These are phyloP conservation scores for Orientallactaga bullata DNA, from an alignment of 2,113 vertebrate genomes.

Conservation along the genomic window DNA sequence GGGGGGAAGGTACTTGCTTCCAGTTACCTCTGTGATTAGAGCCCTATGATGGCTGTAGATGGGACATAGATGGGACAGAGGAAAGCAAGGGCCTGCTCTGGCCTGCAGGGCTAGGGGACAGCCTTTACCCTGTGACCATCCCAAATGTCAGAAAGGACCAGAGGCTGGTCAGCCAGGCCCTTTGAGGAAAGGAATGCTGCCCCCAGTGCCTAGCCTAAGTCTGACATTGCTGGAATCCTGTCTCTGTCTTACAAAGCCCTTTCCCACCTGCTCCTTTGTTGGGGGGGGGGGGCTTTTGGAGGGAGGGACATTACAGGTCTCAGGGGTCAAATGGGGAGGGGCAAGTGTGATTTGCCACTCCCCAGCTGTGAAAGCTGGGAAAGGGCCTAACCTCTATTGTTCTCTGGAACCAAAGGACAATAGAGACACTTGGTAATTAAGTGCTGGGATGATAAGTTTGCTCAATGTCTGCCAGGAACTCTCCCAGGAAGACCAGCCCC, in stretches of 20 bases:
- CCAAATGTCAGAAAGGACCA: not conserved
- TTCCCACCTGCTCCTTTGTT: not conserved
- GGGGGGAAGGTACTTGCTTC: no score
- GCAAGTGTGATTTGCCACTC: not conserved
- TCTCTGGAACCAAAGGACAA: constrained; percentile 34
- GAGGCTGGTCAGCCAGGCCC: not conserved
- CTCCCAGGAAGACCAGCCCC: not conserved
- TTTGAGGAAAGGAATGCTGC: not conserved
- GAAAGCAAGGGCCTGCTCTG: not conserved
- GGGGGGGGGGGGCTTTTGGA: not conserved
- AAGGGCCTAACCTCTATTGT: constrained; percentile 15
- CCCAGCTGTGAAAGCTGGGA: not conserved
- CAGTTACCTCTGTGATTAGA: not conserved
- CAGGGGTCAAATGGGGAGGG: not conserved
- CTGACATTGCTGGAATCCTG: not conserved
- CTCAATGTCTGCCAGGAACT: constrained; percentile 10
- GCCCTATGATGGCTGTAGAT: not conserved
- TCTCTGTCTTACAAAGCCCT: not conserved
- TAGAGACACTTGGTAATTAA: constrained; percentile 47
- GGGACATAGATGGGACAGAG: not conserved
- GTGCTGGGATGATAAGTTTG: constrained; percentile 12
- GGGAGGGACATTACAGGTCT: not conserved
- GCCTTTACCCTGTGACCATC: not conserved
- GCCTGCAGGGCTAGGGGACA: not conserved
- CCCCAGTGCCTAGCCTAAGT: not conserved